phyloP scores from a whole-genome alignment of 2,888 invertebrate genomes.

The Chaetoderma sp. region DNA sequence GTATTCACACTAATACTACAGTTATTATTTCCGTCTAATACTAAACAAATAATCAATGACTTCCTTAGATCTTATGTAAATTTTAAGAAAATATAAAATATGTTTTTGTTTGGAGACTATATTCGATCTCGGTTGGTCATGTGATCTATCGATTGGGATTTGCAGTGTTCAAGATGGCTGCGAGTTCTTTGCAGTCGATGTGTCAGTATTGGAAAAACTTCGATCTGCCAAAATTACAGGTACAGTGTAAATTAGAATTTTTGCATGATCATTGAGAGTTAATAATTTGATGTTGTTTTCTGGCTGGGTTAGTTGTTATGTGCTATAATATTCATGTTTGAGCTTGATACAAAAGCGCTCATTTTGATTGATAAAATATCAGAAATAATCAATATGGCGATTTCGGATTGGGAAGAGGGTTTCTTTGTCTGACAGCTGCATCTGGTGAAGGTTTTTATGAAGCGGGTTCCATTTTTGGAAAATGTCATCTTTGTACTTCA shows the following conservation, averaged over 20 bases:
- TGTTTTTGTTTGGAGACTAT: conserved; percentile 41
- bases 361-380: conserved; percentile 48
- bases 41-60: no score
- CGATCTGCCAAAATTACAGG: conserved; percentile 70
- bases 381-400: conserved; percentile 57
- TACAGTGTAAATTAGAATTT: conserved; percentile 38
- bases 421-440: conserved; percentile 31
- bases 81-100: no score
- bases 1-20: no score
- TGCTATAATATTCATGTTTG: neutral
- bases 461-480: neutral
- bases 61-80: no score
- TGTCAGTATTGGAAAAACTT: conserved; percentile 71
- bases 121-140: conserved; percentile 62
- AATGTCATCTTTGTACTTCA: conserved; percentile 7
- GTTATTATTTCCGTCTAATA: no score
- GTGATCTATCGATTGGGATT: conserved; percentile 65
- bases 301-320: neutral
- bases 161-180: conserved; percentile 70
- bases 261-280: neutral
- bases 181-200: conserved; percentile 71
- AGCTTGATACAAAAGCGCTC: neutral
- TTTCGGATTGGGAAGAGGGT: conserved; percentile 34
- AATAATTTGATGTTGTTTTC: neutral
- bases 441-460: conserved; percentile 12